These are phyloP conservation scores for Platyscapa corneri DNA, from an alignment of 1,140 invertebrate species.

Conservation along the genomic window DNA sequence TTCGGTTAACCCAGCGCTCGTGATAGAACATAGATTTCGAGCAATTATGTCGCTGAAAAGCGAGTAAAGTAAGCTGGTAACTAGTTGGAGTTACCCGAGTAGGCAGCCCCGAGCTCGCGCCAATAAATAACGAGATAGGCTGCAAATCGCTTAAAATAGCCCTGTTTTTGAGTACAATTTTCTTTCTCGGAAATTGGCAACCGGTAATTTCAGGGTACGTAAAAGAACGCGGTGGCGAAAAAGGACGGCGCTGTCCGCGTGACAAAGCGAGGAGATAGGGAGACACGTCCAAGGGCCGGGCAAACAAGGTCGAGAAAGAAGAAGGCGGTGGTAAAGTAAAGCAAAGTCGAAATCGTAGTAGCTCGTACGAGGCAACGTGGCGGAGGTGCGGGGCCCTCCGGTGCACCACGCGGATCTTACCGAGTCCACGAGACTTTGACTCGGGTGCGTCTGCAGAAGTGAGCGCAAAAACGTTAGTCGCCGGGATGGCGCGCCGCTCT, in stretches of 20 bases:
- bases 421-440: slow-evolving; percentile 25
- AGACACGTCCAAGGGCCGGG: not conserved
- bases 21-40: not conserved
- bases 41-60: not conserved
- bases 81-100: not conserved
- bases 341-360: too few species aligned
- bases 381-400: too few species aligned
- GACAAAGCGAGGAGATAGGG: not conserved
- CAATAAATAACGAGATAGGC: not conserved
- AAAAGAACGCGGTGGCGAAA: not conserved
- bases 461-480: slow-evolving; percentile 20
- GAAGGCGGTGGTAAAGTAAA: not conserved
- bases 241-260: not conserved
- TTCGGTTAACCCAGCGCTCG: not conserved
- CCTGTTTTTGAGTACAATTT: not conserved
- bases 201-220: not conserved
- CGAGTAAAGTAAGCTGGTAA: not conserved
- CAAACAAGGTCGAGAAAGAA: not conserved
- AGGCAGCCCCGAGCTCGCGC: not conserved
- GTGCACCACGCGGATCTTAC: slow-evolving; percentile 19
- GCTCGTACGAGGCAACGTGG: too few species aligned
- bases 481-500: not conserved
- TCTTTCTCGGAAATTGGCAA: not conserved
- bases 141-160: not conserved
- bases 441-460: not conserved